A percentile compares a stretch with the other conserved stretches of the same genome.
phyloP scores from a whole-genome alignment of 2,797 vertebrate genomes.

The Limosa lapponica region DNA sequence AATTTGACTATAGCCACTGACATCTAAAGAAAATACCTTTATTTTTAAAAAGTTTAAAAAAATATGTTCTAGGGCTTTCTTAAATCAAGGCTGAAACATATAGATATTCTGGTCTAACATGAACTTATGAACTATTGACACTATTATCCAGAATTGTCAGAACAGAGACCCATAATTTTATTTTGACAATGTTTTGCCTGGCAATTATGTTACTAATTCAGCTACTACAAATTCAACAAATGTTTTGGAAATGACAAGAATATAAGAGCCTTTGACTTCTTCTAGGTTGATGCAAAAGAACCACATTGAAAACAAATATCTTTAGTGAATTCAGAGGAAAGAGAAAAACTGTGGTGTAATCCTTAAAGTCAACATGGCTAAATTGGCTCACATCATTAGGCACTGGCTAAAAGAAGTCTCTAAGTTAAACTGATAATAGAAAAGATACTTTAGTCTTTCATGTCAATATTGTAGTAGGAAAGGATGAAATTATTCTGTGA shows the following conservation, averaged over 20 bases:
- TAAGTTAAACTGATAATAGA: not conserved
- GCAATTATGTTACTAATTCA: not conserved
- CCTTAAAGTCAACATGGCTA: not conserved
- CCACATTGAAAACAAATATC: not conserved
- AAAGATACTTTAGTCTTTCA: not conserved
- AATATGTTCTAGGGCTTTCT: not conserved
- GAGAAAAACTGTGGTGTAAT: not conserved
- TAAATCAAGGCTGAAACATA: not conserved
- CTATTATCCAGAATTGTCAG: not conserved
- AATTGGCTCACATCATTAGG: not conserved
- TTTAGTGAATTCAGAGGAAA: slow-evolving; percentile 21
- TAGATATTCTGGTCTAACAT: not conserved
- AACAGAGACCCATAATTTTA: not conserved
- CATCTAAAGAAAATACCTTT: not conserved
- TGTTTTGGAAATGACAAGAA: not conserved
- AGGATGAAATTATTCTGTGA: not conserved
- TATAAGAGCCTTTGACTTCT: not conserved
- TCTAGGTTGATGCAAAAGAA: not conserved
- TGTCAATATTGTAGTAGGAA: not conserved
- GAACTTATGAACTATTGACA: not conserved
- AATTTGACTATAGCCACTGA: not conserved
- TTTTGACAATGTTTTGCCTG: not conserved
- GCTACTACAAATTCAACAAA: not conserved
- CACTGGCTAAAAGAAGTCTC: not conserved
- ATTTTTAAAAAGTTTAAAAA: not conserved